Base-by-base conservation (phyloP, 2,113 vertebrate species). In the Triplophysa dalaica region DNA sequence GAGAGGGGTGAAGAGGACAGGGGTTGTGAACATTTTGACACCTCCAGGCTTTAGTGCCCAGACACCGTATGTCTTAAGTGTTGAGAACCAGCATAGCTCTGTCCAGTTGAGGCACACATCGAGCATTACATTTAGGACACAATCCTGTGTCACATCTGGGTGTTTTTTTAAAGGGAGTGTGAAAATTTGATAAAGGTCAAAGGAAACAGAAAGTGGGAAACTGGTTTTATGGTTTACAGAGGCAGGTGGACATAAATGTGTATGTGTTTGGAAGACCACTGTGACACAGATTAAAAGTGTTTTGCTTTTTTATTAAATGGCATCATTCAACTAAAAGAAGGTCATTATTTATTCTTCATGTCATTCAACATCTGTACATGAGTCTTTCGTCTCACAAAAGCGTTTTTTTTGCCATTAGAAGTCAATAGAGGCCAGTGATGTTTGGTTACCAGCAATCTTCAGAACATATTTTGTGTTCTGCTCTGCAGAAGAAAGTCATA, bases 21-120 rank as follows among this genome's bases (percentile, higher is more conserved):
- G 54, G 38, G 54, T 73, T 43, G 8, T 29, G 70, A 60, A 9
- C 6, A 13, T 79, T 62, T 61, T 79, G 38, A 76, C 72, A 68
- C 38, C 65, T 60, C 22, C 50, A 68, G 38, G 16, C 72, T 74
- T 45, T 33, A 63, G 21, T 11, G 22, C 52, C 24, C 43, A 10
- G 26, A 29, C 41, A 22, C 19, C 12, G 29, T 41, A 9, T 3
- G n/a, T 60, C 70, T 73, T 33, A 8, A 60, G n/a, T 8, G 19
- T n/a, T 21, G n/a, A 58, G n/a, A n/a, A 58, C 54, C 54, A 58
- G 8, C 54, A 58, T 58, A 9, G 19, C 19, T 21, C 54, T 58
- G 19, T n/a, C 17, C 8, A 6, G 16, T 2, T 21, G 19, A 58
- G n/a, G 54, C 13, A 54, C 50, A 54, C 17, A 56, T 38, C 11